Evolutionary conservation across 2,888 invertebrate genomes (phyloP).

Genomic region (Lampropteryx suffumata): DNA sequence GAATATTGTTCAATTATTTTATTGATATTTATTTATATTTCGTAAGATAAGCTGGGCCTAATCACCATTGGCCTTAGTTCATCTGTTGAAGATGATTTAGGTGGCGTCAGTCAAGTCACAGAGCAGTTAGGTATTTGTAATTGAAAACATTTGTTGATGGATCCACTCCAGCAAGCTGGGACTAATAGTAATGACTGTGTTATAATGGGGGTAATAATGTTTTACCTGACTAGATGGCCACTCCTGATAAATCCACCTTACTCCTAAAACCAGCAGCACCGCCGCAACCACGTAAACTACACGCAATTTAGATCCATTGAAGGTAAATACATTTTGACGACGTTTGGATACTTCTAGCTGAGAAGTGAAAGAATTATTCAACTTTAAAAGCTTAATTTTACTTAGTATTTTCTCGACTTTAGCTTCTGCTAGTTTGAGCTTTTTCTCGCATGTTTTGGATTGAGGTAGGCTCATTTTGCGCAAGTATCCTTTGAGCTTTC

Average conservation of each 20-base stretch:
- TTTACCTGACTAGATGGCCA: slow-evolving; percentile 48
- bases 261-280: slow-evolving; percentile 31
- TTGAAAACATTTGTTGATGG: no score
- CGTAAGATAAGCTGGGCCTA: no score
- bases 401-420: slow-evolving; percentile 63
- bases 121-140: no score
- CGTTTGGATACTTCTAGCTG: slow-evolving; percentile 43
- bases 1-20: no score
- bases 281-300: slow-evolving; percentile 14
- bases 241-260: slow-evolving; percentile 46
- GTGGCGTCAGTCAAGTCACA: no score
- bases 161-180: no score
- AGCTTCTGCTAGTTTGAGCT: slow-evolving; percentile 61
- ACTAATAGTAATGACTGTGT: no score
- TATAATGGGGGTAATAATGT: not conserved
- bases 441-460: slow-evolving; percentile 61
- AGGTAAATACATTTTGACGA: slow-evolving; percentile 2
- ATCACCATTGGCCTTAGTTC: no score
- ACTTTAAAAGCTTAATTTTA: slow-evolving; percentile 60
- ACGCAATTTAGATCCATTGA: slow-evolving; percentile 15
- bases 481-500: slow-evolving; percentile 4
- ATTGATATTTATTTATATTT: no score
- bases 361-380: slow-evolving; percentile 52
- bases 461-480: slow-evolving; percentile 46
- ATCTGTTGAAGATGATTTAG: no score